phyloP scores from a whole-genome alignment of 1,140 invertebrate species.

The Drepana arcuata region DNA sequence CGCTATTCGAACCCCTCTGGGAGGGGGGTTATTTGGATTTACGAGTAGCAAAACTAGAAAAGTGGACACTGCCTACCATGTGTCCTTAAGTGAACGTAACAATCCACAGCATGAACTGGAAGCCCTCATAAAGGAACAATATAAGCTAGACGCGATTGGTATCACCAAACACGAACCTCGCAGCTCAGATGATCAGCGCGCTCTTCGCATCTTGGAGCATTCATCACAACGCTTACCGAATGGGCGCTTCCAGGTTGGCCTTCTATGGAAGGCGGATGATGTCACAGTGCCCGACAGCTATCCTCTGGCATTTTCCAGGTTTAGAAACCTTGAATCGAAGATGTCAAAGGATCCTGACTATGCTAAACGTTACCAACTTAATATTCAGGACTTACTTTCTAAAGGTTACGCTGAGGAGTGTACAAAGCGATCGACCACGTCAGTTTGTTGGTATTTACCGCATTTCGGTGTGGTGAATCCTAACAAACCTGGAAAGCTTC shows the following conservation, averaged over 20 bases:
- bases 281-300: neutral
- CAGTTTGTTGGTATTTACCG: conserved; percentile 2
- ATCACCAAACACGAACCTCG: neutral
- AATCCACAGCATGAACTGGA: neutral
- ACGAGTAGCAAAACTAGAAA: conserved; percentile 1
- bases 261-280: conserved; percentile 1
- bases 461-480: neutral
- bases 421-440: neutral
- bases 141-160: neutral
- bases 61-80: neutral
- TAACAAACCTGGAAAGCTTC: neutral
- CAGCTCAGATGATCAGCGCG: neutral
- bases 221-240: neutral
- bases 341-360: neutral
- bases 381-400: neutral
- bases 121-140: neutral
- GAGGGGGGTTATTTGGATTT: conserved; percentile 1
- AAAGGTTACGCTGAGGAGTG: conserved; percentile 3
- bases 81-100: too few relatives aligned
- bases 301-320: neutral
- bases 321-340: neutral
- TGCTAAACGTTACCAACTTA: neutral
- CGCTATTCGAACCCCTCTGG: neutral
- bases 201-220: neutral
- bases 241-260: neutral